Evolutionary conservation across 2,797 vertebrate species (phyloP).

Genomic region (Onychomys arenicola): DNA sequence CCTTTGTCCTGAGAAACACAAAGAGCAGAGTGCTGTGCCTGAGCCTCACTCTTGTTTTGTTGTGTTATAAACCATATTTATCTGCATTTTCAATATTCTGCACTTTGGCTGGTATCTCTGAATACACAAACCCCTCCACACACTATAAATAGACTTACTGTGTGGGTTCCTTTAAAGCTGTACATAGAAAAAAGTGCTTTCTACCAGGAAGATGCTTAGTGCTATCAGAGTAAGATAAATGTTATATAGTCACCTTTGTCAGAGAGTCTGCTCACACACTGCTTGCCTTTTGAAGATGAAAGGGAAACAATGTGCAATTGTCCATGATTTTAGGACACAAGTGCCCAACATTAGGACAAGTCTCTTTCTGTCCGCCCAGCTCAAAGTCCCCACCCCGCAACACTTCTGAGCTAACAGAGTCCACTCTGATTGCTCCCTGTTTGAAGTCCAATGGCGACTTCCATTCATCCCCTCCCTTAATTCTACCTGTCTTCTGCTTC

Average conservation of each 20-base stretch:
- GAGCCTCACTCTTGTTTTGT: conserved; percentile 59
- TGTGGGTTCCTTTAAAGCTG: conserved; percentile 56
- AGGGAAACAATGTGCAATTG: neutral
- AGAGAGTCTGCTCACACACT: neutral
- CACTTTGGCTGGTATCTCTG: conserved; percentile 72
- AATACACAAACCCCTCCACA: neutral
- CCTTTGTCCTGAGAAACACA: conserved; percentile 59
- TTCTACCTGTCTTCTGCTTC: neutral
- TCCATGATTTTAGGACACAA: neutral
- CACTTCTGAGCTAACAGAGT: neutral
- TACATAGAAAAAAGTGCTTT: conserved; percentile 37
- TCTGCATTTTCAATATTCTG: conserved; percentile 74
- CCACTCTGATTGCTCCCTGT: neutral
- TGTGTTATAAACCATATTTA: conserved; percentile 81
- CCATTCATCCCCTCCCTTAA: neutral
- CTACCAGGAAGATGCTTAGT: conserved; percentile 51
- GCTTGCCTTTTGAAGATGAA: conserved; percentile 16
- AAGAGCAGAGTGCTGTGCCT: conserved; percentile 57
- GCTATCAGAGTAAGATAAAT: conserved; percentile 57
- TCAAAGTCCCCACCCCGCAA: neutral
- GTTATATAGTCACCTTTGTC: neutral
- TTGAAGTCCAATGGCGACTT: neutral
- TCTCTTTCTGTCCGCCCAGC: neutral
- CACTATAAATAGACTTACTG: conserved; percentile 61
- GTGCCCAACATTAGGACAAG: neutral